These are phyloP conservation scores for Cavia porcellus DNA, from an alignment of 2,113 vertebrate species.

Conservation along the genomic window DNA sequence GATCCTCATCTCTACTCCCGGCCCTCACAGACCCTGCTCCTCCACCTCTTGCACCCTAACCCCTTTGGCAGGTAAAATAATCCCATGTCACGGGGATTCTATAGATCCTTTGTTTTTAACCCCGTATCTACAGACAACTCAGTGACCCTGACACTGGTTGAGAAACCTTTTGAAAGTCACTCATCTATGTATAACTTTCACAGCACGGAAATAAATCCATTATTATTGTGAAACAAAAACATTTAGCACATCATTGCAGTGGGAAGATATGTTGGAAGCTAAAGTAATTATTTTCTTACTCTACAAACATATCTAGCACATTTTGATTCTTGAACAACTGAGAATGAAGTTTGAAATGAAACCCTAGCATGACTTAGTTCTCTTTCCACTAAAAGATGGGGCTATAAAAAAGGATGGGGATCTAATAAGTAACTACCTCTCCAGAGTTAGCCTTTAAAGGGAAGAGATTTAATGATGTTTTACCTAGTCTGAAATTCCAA, in stretches of 20 bases:
- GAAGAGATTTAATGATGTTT: neutral
- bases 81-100: rapidly evolving
- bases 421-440: neutral
- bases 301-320: neutral
- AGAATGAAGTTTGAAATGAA: constrained; percentile 49
- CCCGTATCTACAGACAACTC: neutral
- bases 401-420: neutral
- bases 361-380: neutral
- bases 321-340: neutral
- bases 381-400: neutral
- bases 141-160: neutral
- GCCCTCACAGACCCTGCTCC: neutral
- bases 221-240: constrained; percentile 42
- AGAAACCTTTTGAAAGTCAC: neutral
- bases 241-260: neutral
- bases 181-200: neutral
- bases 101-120: neutral
- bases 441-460: neutral
- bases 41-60: neutral
- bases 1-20: too few species aligned
- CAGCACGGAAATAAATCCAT: neutral
- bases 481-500: neutral
- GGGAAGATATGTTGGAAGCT: neutral
- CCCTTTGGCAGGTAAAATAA: neutral
- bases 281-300: constrained; percentile 23